Base-by-base conservation (phyloP, 2,888 invertebrate genomes). In the Microplitis deprimator region DNA sequence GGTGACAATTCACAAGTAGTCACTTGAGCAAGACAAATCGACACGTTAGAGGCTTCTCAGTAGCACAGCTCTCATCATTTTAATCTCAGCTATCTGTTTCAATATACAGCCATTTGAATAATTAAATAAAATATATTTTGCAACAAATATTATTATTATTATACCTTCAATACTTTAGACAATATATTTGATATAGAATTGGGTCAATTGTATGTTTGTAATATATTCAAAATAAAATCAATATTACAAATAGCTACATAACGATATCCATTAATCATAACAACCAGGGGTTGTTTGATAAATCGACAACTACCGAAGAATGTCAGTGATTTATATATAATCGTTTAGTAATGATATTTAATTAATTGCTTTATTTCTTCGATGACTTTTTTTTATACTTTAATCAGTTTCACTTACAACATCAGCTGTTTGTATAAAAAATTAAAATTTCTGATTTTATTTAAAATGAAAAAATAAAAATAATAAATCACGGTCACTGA, bases 1-100 rank as follows among this genome's bases (percentile, higher is more conserved):
- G 69, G 16, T 41, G 62, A 69, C 50, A 62, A 75, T 75, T 69
- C 62, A 17, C 41, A 61, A 4, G 68, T 41, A 68, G 50, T 41
- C 20, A 40, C 68, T 68, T 68, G 16, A 20, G 17, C 41, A 20
- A 41, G 2, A 6, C 16, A 7, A n/a, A 68, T 41, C 17, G 17
- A 41, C 41, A 68, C 68, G 13, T 7, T 41, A 16, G 10, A 8
- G 68, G 68, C 40, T 41, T 68, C 41, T 41, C 17, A 17, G 41
- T 68, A 29, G 29, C 29, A 29, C 13, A 13, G 13, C 10, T 50
- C 50, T 13, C 50, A 50, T 50, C 5, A 13, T 50, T 50, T 50
- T 13, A 13, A 50, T 13, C 50, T 50, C 50, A 50, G 50, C 5
- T 50, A 8, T 50, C 29, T 50, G 50, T 50, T 29, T 29, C 29